These are phyloP conservation scores for Monarcha castaneiventris DNA, from an alignment of 2,113 vertebrate genomes.

Conservation along the genomic window DNA sequence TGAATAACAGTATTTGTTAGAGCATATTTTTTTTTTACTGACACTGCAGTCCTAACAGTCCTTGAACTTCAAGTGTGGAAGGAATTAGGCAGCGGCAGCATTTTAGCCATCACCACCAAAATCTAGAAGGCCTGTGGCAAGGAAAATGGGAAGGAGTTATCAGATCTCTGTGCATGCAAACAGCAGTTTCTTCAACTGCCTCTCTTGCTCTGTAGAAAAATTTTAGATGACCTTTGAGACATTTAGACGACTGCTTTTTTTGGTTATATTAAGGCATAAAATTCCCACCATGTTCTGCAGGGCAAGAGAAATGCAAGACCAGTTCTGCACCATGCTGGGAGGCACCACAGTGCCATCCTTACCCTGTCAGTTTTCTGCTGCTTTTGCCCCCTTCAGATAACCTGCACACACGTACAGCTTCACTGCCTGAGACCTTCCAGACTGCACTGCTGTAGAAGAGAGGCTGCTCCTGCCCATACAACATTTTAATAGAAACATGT, in stretches of 20 bases:
- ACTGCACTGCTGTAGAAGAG: not conserved
- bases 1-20: not conserved
- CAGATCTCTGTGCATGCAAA: not conserved
- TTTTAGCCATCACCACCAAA: not conserved
- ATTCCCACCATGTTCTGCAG: not conserved
- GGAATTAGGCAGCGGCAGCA: fast-evolving
- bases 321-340: not conserved
- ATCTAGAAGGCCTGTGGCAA: not conserved
- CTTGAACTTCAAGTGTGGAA: not conserved
- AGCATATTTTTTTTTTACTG: not conserved
- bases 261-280: not conserved
- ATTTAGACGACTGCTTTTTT: not conserved
- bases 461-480: not conserved
- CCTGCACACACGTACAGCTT: not conserved
- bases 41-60: not conserved
- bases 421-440: not conserved
- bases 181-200: not conserved
- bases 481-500: not conserved
- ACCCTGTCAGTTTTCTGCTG: not conserved
- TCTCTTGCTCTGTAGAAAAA: not conserved
- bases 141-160: not conserved
- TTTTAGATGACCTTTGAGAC: not conserved
- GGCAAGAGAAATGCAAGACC: not conserved
- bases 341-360: not conserved
- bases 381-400: not conserved